Evolutionary conservation across 2,888 invertebrate genomes (phyloP), one percentile per base, ranked within the genome.

Genomic region (Opisthograptis luteolata): DNA sequence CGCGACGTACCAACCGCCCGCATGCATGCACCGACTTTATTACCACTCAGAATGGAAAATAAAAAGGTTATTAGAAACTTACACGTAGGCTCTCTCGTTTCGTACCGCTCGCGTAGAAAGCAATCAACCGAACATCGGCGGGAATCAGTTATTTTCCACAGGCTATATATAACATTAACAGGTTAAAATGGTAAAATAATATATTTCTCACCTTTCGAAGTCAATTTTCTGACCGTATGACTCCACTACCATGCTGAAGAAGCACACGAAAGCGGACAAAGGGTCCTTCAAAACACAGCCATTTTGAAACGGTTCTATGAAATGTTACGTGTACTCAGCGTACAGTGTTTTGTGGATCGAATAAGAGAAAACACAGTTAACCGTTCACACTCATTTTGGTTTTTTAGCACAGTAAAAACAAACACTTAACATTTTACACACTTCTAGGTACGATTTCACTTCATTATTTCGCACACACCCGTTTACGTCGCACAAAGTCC

Each of bases 201-300:
- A 73, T 64, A 68, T 79, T 73, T 66, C 84, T 92, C 87, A 94
- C 93, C 94, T 93, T 91, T 91, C 91, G 83, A 92, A 92, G 91
- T 91, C 80, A 89, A 89, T 81, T 85, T 92, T 91, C 84, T 91
- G 91, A 86, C 84, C 87, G 92, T 92, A 91, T 84, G 92, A 92
- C 91, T 89, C 92, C 91, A 93, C 91, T 93, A 92, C 92, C 93
- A 94, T 94, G 92, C 92, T 94, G 93, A 91, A 92, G 89, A 92
- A 91, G 92, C 80, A 81, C 73, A 87, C 84, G 91, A 93, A 92
- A 91, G 87, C 84, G 92, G 88, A 91, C 91, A 93, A 92, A 92
- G 92, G 89, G 91, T 92, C 92, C 92, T 92, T 93, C 93, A 93
- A 93, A 92, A 92, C 91, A 92, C 94, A 93, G 93, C 93, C 94